Conservation (phyloP, 2,888 invertebrate species). For the Tetragonula carbonaria region DNA sequence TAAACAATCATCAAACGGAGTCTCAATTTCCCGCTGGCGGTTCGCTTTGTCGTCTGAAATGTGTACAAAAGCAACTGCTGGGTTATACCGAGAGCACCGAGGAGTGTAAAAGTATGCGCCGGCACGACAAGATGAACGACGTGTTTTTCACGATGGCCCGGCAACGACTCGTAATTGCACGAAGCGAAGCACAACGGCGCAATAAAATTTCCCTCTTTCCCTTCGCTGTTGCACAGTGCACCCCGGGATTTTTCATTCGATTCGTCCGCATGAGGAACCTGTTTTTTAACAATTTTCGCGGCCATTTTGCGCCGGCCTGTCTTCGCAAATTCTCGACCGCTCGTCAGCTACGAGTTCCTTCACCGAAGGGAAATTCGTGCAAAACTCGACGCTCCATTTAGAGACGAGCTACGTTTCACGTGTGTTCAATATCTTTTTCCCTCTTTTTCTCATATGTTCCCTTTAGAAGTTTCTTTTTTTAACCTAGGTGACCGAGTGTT, state of each 20-base stretch:
- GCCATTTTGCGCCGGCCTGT: not conserved
- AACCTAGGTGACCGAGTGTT: no score
- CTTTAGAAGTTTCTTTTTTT: no score
- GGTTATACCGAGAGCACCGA: constrained; percentile 22
- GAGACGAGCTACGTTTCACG: no score
- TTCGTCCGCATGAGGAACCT: not conserved
- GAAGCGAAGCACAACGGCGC: constrained; percentile 57
- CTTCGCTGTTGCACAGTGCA: not conserved
- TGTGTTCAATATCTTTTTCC: no score
- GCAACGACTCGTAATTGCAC: constrained; percentile 64
- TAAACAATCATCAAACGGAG: not conserved
- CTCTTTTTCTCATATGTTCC: no score
- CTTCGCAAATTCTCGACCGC: not conserved
- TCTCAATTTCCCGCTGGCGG: constrained; percentile 1
- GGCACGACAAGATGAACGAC: constrained; percentile 46
- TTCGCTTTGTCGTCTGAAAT: not conserved
- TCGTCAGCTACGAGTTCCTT: not conserved
- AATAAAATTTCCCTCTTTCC: constrained; percentile 57
- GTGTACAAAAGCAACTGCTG: constrained; percentile 33
- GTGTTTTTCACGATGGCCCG: constrained; percentile 50
- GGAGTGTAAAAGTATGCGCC: constrained; percentile 31
- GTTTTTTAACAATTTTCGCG: constrained; percentile 10
- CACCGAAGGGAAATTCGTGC: not conserved
- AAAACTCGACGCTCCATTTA: not conserved
- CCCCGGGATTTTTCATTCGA: constrained; percentile 42